phyloP scores from a whole-genome alignment of 2,888 invertebrate species.

The Himalopsyche anomala region DNA sequence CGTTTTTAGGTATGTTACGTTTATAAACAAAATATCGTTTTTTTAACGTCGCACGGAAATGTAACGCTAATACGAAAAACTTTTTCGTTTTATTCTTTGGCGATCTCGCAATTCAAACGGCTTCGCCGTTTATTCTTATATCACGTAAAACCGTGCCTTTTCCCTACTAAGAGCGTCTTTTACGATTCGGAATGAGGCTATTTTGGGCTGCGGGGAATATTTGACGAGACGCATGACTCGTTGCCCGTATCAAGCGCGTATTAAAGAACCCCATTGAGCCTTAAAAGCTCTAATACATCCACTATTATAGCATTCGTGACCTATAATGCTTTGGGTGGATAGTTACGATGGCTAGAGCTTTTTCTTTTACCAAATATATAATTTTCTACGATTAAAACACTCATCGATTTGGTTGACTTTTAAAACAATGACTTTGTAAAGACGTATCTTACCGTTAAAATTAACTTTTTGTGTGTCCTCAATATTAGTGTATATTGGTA shows the following conservation, averaged over 20 bases:
- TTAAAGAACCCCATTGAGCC: conserved; percentile 40
- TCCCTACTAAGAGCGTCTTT: conserved; percentile 22
- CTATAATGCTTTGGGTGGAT: not conserved
- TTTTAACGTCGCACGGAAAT: no score
- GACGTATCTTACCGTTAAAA: no score
- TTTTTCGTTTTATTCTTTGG: not conserved
- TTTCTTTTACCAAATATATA: not conserved
- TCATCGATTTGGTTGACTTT: no score
- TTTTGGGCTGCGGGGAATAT: conserved; percentile 42
- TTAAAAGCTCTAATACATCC: conserved; percentile 34
- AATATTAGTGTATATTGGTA: no score
- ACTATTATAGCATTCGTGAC: conserved; percentile 31
- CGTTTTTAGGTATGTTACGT: no score
- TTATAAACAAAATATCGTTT: no score
- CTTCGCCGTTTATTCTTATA: conserved; percentile 22
- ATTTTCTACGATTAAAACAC: no score
- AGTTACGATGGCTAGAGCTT: not conserved
- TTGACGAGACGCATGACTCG: conserved; percentile 35
- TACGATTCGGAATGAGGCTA: conserved; percentile 37
- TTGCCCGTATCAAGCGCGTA: conserved; percentile 33
- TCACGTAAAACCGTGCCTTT: conserved; percentile 22
- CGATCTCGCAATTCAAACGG: not conserved
- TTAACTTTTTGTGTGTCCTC: no score
- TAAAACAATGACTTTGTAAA: no score
- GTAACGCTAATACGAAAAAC: no score